phyloP scores from a whole-genome alignment of 2,888 invertebrate species.

The Pseudococcus longispinus region DNA sequence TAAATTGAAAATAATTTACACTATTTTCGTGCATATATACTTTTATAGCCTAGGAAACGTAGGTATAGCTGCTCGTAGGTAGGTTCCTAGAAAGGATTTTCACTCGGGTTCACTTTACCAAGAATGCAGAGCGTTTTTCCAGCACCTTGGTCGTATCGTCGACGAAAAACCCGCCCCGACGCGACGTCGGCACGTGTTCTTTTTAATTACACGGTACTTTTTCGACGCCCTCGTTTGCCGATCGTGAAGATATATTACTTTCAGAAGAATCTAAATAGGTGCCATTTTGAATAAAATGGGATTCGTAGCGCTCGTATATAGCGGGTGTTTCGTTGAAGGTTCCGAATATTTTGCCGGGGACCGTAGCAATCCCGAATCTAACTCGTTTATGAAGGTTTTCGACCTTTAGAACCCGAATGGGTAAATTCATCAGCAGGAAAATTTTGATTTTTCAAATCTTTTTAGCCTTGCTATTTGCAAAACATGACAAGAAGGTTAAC shows the following conservation, averaged over 20 bases:
- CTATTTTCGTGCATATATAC: not conserved
- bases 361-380: no score
- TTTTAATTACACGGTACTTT: slow-evolving; percentile 15
- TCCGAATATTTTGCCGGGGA: no score
- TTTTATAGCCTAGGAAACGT: not conserved
- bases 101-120: not conserved
- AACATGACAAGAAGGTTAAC: no score
- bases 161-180: not conserved
- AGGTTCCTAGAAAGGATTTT: not conserved
- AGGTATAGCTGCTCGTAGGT: not conserved
- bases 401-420: no score
- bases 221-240: not conserved
- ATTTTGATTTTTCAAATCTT: no score
- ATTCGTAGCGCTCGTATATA: not conserved
- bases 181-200: not conserved
- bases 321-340: not conserved
- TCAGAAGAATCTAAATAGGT: not conserved
- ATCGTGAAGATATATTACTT: not conserved
- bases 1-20: slow-evolving; percentile 40
- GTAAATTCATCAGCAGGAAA: no score
- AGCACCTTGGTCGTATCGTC: not conserved
- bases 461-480: no score
- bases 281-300: not conserved
- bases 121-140: not conserved
- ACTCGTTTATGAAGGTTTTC: no score